Percentiles rank a stretch among this genome's conserved stretches.
Evolutionary conservation across 2,797 vertebrate genomes (phyloP).

Genomic region (Phylloscopus collybita): DNA sequence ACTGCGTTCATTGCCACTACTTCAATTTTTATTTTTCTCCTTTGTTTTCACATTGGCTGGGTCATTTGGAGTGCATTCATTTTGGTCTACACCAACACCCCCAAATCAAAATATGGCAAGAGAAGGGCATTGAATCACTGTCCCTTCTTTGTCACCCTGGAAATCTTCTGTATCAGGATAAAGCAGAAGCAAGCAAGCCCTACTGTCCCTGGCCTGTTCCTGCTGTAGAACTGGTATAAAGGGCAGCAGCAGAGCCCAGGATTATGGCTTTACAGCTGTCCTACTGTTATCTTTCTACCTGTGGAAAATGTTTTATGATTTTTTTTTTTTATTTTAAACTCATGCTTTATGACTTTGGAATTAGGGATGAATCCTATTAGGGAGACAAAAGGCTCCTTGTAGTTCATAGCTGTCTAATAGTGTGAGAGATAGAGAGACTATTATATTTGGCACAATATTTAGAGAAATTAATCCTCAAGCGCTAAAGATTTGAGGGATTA

Average conservation of each 20-base stretch:
- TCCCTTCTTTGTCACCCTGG: not conserved
- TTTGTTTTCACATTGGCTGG: not conserved
- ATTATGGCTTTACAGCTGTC: not conserved
- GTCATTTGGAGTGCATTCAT: not conserved
- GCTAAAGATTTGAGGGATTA: constrained; percentile 67
- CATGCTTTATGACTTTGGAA: constrained; percentile 1
- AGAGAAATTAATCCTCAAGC: constrained; percentile 66
- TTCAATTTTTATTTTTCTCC: not conserved
- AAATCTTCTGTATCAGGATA: not conserved
- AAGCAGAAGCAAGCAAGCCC: not conserved
- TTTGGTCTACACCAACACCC: too few relatives aligned
- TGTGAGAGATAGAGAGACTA: constrained; percentile 29
- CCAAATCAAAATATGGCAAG: rapidly evolving
- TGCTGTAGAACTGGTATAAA: not conserved
- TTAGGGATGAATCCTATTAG: constrained; percentile 60
- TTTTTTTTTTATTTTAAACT: not conserved
- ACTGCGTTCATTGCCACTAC: not conserved
- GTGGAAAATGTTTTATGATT: not conserved
- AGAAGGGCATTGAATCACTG: not conserved
- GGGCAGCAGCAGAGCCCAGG: not conserved
- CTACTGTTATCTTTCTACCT: not conserved
- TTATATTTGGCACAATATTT: constrained; percentile 69
- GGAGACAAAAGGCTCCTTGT: constrained; percentile 59
- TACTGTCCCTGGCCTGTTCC: not conserved
- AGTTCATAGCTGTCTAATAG: constrained; percentile 6